Evolutionary conservation across 2,113 vertebrate species (phyloP).

Genomic region (Naja naja): DNA sequence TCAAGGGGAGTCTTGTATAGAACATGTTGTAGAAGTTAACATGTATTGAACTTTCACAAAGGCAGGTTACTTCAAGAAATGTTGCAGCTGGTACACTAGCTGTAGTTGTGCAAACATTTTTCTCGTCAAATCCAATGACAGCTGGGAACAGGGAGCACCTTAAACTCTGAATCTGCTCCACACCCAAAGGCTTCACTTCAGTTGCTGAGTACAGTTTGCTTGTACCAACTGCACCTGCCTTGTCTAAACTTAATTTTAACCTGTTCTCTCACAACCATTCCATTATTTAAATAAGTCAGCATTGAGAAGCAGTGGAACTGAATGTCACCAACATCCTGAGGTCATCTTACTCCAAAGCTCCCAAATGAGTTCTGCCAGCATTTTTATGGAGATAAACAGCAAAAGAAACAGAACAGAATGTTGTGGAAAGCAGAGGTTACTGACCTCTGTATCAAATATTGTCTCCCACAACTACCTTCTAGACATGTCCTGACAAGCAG

Average conservation of each 20-base stretch:
- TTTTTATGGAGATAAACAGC: not conserved
- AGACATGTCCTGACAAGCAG: not conserved
- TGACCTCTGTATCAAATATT: not conserved
- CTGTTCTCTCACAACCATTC: not conserved
- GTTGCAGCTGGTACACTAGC: not conserved
- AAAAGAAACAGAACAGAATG: not conserved
- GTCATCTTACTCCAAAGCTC: not conserved
- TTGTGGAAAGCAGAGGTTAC: not conserved
- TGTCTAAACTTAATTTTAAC: not conserved
- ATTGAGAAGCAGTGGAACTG: not conserved
- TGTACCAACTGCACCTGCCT: not conserved
- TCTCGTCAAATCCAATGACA: not conserved
- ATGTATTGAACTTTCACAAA: not conserved
- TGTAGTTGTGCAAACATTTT: not conserved
- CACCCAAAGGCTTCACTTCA: not conserved
- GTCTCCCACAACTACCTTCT: not conserved
- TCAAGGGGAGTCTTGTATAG: not conserved
- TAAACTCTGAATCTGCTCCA: not conserved
- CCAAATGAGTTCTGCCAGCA: not conserved
- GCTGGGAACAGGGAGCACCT: not conserved
- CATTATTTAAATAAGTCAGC: not conserved
- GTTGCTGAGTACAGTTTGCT: not conserved
- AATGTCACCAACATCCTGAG: not conserved
- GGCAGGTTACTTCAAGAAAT: not conserved
- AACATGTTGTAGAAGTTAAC: not conserved